These are phyloP conservation scores for Spermophilus dauricus DNA, from an alignment of 2,113 vertebrate genomes.

Conservation along the genomic window DNA sequence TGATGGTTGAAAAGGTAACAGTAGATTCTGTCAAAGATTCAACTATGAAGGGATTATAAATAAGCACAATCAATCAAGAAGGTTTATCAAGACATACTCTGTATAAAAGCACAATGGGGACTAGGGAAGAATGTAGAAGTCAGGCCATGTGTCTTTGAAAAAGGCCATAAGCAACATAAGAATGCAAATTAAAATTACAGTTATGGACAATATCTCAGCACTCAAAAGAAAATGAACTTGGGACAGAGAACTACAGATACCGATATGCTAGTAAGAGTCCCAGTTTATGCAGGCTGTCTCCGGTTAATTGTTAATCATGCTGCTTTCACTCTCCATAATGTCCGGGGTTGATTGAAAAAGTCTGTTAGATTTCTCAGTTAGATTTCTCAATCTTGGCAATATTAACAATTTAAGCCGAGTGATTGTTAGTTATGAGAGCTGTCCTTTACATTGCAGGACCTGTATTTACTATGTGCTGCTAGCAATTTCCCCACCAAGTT, in stretches of 20 bases:
- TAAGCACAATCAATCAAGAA: constrained; percentile 60
- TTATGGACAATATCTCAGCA: not conserved
- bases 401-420: not conserved
- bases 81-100: constrained; percentile 6
- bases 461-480: not conserved
- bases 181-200: not conserved
- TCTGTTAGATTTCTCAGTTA: not conserved
- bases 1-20: constrained; percentile 59
- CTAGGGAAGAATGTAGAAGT: not conserved
- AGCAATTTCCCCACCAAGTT: not conserved
- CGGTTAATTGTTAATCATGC: not conserved
- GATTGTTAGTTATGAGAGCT: not conserved
- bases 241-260: accelerated
- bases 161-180: not conserved
- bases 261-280: not conserved
- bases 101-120: not conserved
- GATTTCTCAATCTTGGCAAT: not conserved
- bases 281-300: no score
- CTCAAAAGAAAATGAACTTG: not conserved
- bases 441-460: not conserved
- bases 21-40: constrained; percentile 55
- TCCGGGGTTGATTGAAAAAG: not conserved
- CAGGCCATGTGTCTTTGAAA: not conserved
- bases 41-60: constrained; percentile 61
- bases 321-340: not conserved